A percentile compares a stretch with the other conserved stretches of the same genome.
These are phyloP conservation scores for Allolobophora icterica DNA, from an alignment of 2,888 invertebrate genomes.

Conservation along the genomic window DNA sequence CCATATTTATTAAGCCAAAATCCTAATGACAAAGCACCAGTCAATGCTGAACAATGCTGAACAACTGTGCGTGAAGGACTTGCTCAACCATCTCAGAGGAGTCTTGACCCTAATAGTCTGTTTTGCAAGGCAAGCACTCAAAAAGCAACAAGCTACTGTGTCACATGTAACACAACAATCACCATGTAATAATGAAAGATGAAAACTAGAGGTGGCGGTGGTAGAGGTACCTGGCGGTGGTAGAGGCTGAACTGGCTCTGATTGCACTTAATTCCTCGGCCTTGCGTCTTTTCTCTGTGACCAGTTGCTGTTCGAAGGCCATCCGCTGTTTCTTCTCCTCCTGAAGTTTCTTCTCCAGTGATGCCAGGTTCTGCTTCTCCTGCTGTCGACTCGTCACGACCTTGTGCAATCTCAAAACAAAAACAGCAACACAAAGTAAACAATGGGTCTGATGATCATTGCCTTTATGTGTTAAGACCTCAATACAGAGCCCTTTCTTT, in stretches of 20 bases:
- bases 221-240: neutral
- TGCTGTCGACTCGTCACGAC: constrained; percentile 76
- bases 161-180: too few species aligned
- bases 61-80: too few species aligned
- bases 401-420: constrained; percentile 73
- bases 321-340: constrained; percentile 84
- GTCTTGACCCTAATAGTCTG: too few species aligned
- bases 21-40: too few species aligned
- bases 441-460: neutral
- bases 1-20: too few species aligned
- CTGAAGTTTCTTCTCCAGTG: constrained; percentile 80
- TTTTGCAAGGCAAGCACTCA: too few species aligned
- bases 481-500: neutral
- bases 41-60: too few species aligned
- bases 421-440: neutral
- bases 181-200: neutral
- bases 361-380: constrained; percentile 78
- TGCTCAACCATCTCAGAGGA: too few species aligned
- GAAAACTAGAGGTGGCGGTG: neutral
- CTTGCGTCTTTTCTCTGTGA: constrained; percentile 81
- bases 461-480: neutral
- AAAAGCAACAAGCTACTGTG: too few species aligned
- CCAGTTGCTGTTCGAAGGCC: constrained; percentile 78
- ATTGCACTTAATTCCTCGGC: constrained; percentile 73
- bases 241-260: constrained; percentile 70